phyloP scores from a whole-genome alignment of 1,140 invertebrate species.

The Bombus confusus region DNA sequence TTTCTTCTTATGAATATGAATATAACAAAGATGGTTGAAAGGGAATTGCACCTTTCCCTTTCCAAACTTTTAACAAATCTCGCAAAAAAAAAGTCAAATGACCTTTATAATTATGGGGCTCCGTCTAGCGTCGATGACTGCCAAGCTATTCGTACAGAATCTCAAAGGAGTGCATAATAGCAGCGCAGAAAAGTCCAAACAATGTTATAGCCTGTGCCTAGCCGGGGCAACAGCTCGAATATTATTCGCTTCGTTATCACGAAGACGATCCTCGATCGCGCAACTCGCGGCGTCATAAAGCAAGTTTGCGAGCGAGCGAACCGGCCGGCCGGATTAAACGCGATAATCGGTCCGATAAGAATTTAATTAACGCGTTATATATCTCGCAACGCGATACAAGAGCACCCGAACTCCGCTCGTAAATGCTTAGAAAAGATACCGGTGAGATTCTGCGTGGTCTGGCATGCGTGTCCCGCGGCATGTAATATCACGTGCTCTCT shows the following conservation, averaged over 20 bases:
- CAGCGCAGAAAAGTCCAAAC: too few relatives aligned
- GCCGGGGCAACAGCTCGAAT: background rate
- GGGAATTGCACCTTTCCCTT: too few relatives aligned
- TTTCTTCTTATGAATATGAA: too few relatives aligned
- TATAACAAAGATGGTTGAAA: too few relatives aligned
- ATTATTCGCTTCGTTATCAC: conserved; percentile 14
- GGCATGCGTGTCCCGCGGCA: conserved; percentile 48
- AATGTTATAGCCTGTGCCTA: too few relatives aligned
- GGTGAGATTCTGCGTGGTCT: conserved; percentile 37
- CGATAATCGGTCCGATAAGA: conserved; percentile 69
- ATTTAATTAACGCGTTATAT: conserved; percentile 69
- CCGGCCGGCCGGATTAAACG: conserved; percentile 45
- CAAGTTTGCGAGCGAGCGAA: conserved; percentile 14
- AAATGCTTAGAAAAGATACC: conserved; percentile 57
- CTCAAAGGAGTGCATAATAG: too few relatives aligned
- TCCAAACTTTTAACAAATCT: too few relatives aligned
- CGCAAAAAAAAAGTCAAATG: too few relatives aligned
- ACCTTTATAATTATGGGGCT: too few relatives aligned
- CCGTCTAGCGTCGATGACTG: too few relatives aligned
- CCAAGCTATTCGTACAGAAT: too few relatives aligned
- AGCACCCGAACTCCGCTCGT: conserved; percentile 7
- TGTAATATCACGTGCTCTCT: conserved; percentile 45
- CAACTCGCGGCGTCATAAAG: conserved; percentile 51
- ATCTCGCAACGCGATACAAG: conserved; percentile 44
- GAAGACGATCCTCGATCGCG: conserved; percentile 19